Base-by-base conservation (phyloP, 2,113 vertebrate species). In the Tachycineta bicolor region DNA sequence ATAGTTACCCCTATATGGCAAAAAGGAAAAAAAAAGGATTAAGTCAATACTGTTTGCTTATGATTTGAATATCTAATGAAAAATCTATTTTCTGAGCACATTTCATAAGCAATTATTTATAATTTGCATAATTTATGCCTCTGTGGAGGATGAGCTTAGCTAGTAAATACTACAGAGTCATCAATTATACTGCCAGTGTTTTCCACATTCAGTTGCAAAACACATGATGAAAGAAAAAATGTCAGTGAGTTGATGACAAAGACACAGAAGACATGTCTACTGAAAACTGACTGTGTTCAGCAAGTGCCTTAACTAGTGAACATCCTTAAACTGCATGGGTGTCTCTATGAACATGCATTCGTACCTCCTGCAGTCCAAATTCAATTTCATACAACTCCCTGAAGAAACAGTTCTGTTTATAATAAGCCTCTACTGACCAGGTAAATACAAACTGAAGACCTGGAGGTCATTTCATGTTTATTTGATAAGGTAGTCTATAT, bases 171-270 rank as follows among this genome's bases (percentile, higher is more conserved):
- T 67, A 70, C 0, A 0, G 60, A 82, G 39, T 71, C 58, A 93
- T 89, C 77, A 94, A 12, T 85, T 89, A 58, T 18, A 76, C 46
- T 68, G 53, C 37, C 34, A 69, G 25, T 75, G 65, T 85, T 96
- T 96, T 78, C 50, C 33, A 78, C 20, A 41, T 79, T 59, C 55
- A 41, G 47, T 92, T 92, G 90, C 71, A 87, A 93, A 97, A 95
- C 52, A 52, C 34, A 49, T 11, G 50, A 74, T 70, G 63, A 77
- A 90, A 68, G 67, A 80, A 83, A 85, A 73, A 82, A 78, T 21
- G 39, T 55, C 70, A 85, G 8, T 67, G 37, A 70, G 55, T 44
- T 19, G 53, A 65, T 84, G 50, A 68, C 49, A n/a, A 74, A 79
- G 55, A 76, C 50, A 73, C 39, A 87, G 26, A 58, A 89, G 28